Base-by-base conservation (phyloP, 2,113 vertebrate species). In the Ploceus nigricollis region DNA sequence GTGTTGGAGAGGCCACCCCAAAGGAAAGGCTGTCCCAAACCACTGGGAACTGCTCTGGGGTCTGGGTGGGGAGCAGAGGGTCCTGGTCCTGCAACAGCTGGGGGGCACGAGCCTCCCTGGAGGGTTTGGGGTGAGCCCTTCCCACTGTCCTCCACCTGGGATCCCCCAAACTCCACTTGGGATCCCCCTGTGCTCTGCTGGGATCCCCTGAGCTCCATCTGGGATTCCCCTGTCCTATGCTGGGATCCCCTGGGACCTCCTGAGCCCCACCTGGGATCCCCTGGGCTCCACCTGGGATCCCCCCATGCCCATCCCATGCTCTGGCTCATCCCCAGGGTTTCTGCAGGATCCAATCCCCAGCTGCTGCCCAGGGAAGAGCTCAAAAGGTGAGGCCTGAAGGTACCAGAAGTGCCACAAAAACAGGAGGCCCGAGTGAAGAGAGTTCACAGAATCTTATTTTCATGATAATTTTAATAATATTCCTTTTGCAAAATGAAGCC, bases 401-500 rank as follows among this genome's bases (percentile, higher is more conserved):
- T 37, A 44, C 44, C 60, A 48, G 12, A 23, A 90, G 39, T 1
- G 3, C 54, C 63, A 35, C 11, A 53, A 81, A 85, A 92, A 57
- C 4, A 17, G 72, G 33, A 64, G 69, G 12, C 80, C 64, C 69
- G 11, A 94, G 48, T 71, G 92, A 97, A 96, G 73, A 96, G 92
- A 96, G 91, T 33, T 87, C 82, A 97, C 92, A 68, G 50, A 79
- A 94, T 69, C 71, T 87, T 83, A 93, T 76, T 97, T 95, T 94
- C 93, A 96, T 70, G 39, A 73, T 69, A 42, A 83, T 82, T 95
- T 97, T 96, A 96, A 96, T 95, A 56, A 86, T 68, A 90, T 50
- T 96, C 90, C 80, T 96, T 90, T 94, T 89, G 92, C 72, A 90
- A 96, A 94, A 90, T 35, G 77, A 90, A 96, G 80, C 86, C 60